Conservation (phyloP, 2,797 vertebrate species). For the Enteromius treurensis region DNA sequence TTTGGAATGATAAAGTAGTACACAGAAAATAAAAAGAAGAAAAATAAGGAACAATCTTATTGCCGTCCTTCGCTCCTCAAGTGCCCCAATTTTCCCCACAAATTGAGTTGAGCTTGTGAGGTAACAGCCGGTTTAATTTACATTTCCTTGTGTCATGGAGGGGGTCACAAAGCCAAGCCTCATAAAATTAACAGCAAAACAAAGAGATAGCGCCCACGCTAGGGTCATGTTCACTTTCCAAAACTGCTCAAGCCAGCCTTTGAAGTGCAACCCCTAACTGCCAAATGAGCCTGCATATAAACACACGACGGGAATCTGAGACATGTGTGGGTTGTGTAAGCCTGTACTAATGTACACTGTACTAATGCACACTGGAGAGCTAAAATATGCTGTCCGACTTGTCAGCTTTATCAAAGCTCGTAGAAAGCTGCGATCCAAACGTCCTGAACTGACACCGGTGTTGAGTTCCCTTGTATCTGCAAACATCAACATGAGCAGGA, state of each 20-base stretch:
- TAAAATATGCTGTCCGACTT: conserved; percentile 46
- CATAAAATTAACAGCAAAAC: conserved; percentile 68
- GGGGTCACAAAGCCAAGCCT: conserved; percentile 60
- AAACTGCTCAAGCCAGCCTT: conserved; percentile 63
- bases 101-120: conserved; percentile 53
- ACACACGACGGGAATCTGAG: conserved; percentile 40
- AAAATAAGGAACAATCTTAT: conserved; percentile 50
- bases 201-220: conserved; percentile 27
- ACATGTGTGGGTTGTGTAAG: conserved; percentile 25
- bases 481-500: not conserved
- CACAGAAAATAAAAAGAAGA: conserved; percentile 18
- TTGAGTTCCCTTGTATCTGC: conserved; percentile 7
- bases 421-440: conserved; percentile 12
- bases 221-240: conserved; percentile 55
- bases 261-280: conserved; percentile 63
- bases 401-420: conserved; percentile 45
- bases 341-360: conserved; percentile 23
- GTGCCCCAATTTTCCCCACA: conserved; percentile 62
- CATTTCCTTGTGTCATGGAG: conserved; percentile 62
- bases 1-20: conserved; percentile 41
- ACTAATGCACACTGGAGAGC: not conserved
- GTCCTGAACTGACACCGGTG: conserved; percentile 21
- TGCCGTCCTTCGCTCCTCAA: conserved; percentile 43
- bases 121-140: conserved; percentile 59
- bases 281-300: conserved; percentile 56